phyloP scores from a whole-genome alignment of 2,113 vertebrate species.

The Microtus oregoni region DNA sequence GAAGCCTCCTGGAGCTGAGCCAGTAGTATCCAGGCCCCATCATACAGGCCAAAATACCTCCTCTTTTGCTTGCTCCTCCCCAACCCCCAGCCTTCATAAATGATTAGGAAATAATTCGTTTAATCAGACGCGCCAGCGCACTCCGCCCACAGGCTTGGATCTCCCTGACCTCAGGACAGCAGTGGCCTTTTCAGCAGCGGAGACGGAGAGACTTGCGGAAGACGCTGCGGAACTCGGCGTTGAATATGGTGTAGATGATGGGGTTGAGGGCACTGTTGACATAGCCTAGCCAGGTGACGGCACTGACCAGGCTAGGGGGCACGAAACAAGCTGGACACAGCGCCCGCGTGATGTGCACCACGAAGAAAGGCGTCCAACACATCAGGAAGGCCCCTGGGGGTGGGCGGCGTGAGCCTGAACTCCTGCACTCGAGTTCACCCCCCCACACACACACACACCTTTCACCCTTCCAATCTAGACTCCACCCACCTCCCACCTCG shows the following conservation, averaged over 20 bases:
- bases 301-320: conserved; percentile 91
- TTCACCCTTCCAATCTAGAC: background rate
- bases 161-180: background rate
- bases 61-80: background rate
- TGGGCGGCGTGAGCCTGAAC: background rate
- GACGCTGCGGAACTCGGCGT: conserved; percentile 94
- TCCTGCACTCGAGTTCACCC: too few relatives aligned
- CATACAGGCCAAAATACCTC: background rate
- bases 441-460: background rate
- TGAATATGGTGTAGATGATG: conserved; percentile 96
- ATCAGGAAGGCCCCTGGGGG: conserved; percentile 93
- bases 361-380: conserved; percentile 98
- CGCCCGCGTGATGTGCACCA: conserved; percentile 93
- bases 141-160: background rate
- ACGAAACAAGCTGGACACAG: conserved; percentile 91
- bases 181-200: conserved; percentile 81
- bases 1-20: background rate
- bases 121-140: conserved; percentile 67
- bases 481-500: too few relatives aligned
- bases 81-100: background rate
- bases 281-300: conserved; percentile 97
- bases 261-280: conserved; percentile 98
- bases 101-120: conserved; percentile 30
- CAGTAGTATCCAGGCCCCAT: background rate
- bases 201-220: conserved; percentile 91